Base-by-base conservation (phyloP, 1,140 invertebrate genomes). In the Charaxes varanes region DNA sequence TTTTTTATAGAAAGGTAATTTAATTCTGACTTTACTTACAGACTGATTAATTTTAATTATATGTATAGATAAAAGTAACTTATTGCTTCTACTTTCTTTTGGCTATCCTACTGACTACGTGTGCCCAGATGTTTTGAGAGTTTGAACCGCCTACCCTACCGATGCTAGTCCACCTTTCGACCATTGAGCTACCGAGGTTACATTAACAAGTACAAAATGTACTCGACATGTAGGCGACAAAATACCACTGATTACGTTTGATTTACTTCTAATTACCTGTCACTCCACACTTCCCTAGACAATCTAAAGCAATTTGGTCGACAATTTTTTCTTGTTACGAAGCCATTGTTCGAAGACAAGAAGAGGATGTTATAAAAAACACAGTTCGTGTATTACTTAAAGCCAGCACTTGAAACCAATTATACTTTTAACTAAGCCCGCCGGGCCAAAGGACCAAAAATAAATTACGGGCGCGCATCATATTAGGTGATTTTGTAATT, bases 351-450 rank as follows among this genome's bases (percentile, higher is more conserved):
- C 47, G 33, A 46, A 55, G 40, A 51, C 43, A 53, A n/a, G n/a
- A n/a, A n/a, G 47, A 56, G 57, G 53, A 59, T 58, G 56, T 41
- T 28, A 62, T 60, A 65, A 69, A 73, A 62, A 66, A 54, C 46
- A 48, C 52, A 48, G 46, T 62, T 64, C 60, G 57, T 65, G 60
- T 60, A 55, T 59, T 59, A 63, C 59, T 68, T 63, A 63, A 64
- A 53, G 36, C 53, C 47, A 50, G 53, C 69, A 65, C 69, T 77
- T 64, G 59, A 67, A 73, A 73, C 58, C 65, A 67, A 73, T 71
- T 73, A 67, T 67, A 65, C 59, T 65, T 73, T 69, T 61, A 67
- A 64, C 67, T 64, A 63, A 62, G 49, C 61, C 53, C 49, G 38
- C 19, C 50, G 38, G 42, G 31, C 42, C 42, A 37, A 55, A 54